These are phyloP conservation scores for Orthosia cruda DNA, from an alignment of 2,888 invertebrate species.

Conservation along the genomic window DNA sequence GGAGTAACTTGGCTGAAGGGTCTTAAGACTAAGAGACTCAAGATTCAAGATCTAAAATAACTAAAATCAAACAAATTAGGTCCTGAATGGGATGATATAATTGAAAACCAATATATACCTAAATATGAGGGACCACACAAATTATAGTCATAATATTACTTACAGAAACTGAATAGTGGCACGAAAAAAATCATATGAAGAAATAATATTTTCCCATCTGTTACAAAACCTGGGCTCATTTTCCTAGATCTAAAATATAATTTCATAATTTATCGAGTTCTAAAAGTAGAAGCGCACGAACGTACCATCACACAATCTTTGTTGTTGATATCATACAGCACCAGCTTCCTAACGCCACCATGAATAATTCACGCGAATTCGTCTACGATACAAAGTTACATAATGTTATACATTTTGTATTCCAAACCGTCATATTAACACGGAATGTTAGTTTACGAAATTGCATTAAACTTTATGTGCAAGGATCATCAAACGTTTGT, in stretches of 20 bases:
- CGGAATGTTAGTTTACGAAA: conserved; percentile 59
- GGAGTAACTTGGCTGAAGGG: background rate
- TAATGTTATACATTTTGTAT: conserved; percentile 60
- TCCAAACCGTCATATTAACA: conserved; percentile 56
- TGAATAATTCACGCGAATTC: conserved; percentile 80
- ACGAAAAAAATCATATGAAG: background rate
- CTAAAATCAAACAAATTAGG: background rate
- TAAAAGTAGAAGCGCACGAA: conserved; percentile 59
- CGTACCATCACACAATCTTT: conserved; percentile 72
- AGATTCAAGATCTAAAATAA: too few relatives aligned
- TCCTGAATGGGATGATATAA: background rate
- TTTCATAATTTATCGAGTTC: conserved; percentile 38
- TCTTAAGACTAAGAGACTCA: background rate
- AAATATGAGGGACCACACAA: background rate
- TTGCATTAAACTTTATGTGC: conserved; percentile 64
- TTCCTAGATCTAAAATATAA: background rate
- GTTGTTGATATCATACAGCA: conserved; percentile 76
- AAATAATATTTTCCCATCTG: background rate
- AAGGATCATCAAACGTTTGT: conserved; percentile 63
- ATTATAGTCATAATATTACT: background rate
- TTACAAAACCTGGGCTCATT: conserved; percentile 6
- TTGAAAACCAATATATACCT: background rate
- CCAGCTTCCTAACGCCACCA: conserved; percentile 70
- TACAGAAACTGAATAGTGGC: background rate
- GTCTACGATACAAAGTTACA: conserved; percentile 60